A percentile compares a stretch with the other conserved stretches of the same genome.
phyloP scores from a whole-genome alignment of 2,888 invertebrate genomes.

The Rutpela maculata region DNA sequence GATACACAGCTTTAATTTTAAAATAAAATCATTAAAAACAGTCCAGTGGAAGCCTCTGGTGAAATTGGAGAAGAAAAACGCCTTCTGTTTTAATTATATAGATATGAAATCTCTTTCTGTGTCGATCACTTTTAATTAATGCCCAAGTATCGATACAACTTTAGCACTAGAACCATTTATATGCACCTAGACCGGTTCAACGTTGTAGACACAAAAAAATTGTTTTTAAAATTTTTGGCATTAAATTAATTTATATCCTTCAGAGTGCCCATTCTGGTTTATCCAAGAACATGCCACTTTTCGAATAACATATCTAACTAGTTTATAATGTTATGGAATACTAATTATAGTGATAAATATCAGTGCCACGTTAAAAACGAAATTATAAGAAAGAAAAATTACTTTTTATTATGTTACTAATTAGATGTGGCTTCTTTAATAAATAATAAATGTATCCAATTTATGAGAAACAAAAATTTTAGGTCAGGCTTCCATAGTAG shows the following conservation, averaged over 20 bases:
- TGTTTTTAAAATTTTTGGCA: not conserved
- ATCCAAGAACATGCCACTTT: not conserved
- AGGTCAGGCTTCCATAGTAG: not conserved
- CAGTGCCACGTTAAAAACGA: conserved; percentile 3
- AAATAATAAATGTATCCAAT: not conserved
- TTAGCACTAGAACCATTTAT: not conserved
- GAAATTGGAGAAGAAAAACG: no score
- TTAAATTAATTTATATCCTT: not conserved
- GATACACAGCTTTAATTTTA: no score
- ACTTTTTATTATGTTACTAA: not conserved
- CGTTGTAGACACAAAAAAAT: not conserved
- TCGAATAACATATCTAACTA: not conserved
- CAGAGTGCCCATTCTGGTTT: not conserved
- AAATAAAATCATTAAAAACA: no score
- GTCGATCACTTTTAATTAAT: not conserved
- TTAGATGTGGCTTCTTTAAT: not conserved
- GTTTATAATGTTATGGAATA: conserved; percentile 7
- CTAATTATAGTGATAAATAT: not conserved
- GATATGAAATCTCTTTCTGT: no score
- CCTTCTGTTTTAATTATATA: no score
- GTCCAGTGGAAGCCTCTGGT: no score
- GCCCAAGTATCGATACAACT: not conserved
- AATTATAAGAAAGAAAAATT: not conserved
- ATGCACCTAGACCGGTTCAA: not conserved
- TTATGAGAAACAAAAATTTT: not conserved